phyloP scores from a whole-genome alignment of 2,888 invertebrate genomes.

The Hypsopygia costalis region DNA sequence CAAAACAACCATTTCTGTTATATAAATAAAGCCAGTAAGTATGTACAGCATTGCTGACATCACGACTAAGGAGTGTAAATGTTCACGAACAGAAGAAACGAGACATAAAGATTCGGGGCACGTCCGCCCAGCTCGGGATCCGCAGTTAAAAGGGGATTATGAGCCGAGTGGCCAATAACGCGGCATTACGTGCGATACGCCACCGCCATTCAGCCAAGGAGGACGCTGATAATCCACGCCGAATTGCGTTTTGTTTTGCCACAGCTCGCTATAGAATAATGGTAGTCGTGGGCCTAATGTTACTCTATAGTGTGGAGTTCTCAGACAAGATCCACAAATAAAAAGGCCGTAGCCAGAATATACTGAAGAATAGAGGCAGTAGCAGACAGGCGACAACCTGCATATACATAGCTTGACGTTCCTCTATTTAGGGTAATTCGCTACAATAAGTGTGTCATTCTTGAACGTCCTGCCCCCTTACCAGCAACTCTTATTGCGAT shows the following conservation, averaged over 20 bases:
- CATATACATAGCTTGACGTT: no score
- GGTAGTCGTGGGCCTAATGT: no score
- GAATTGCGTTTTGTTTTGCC: conserved; percentile 46
- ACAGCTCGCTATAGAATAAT: no score
- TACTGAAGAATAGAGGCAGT: no score
- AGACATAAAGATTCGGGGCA: conserved; percentile 56
- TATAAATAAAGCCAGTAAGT: conserved; percentile 7
- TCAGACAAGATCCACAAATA: no score
- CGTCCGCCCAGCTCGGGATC: conserved; percentile 50
- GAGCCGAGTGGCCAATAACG: conserved; percentile 71
- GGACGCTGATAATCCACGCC: conserved; percentile 48
- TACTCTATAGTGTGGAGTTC: no score
- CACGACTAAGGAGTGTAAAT: conserved; percentile 60
- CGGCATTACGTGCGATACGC: conserved; percentile 47
- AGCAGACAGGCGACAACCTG: no score
- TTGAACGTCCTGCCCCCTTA: no score
- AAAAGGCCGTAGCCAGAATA: no score
- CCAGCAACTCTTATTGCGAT: no score
- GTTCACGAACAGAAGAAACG: conserved; percentile 52
- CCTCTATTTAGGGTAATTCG: no score
- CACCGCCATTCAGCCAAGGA: conserved; percentile 28
- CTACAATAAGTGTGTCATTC: no score
- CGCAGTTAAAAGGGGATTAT: conserved; percentile 78
- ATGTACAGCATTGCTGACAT: conserved; percentile 32
- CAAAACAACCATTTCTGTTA: not conserved